Evolutionary conservation across 2,888 invertebrate species (phyloP).

Genomic region (Tiliacea citrago): DNA sequence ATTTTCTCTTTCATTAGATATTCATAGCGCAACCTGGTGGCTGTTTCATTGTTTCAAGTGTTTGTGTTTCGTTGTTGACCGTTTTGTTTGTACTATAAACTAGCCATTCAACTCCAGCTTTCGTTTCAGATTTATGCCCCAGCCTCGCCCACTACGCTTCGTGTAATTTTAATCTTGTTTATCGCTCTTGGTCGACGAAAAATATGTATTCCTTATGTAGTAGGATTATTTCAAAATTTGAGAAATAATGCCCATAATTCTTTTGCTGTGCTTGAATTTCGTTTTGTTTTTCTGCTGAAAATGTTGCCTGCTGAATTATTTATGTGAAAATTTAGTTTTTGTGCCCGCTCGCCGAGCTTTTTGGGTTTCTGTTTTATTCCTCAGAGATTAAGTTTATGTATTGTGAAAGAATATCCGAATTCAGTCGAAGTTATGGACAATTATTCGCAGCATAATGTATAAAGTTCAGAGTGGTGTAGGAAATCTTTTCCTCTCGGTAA

Average conservation of each 20-base stretch:
- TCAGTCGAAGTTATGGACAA: slow-evolving; percentile 39
- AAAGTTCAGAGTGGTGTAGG: slow-evolving; percentile 21
- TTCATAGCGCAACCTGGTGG: slow-evolving; percentile 61
- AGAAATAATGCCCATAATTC: slow-evolving; percentile 65
- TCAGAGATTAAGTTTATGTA: slow-evolving; percentile 42
- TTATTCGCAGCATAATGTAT: slow-evolving; percentile 43
- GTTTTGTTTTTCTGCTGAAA: slow-evolving; percentile 47
- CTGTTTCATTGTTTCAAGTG: slow-evolving; percentile 66
- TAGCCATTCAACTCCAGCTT: slow-evolving; percentile 70
- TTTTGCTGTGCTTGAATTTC: slow-evolving; percentile 45
- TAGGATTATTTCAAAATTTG: slow-evolving; percentile 64
- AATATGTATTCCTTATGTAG: slow-evolving; percentile 66
- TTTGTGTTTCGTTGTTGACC: slow-evolving; percentile 65
- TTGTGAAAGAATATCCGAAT: slow-evolving; percentile 45
- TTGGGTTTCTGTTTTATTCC: slow-evolving; percentile 30
- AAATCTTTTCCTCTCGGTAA: slow-evolving; percentile 32
- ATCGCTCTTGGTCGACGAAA: slow-evolving; percentile 70
- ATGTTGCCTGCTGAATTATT: slow-evolving; percentile 58
- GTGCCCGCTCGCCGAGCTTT: slow-evolving; percentile 11
- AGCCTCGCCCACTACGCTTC: slow-evolving; percentile 70
- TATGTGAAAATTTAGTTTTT: slow-evolving; percentile 50
- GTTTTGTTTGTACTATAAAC: slow-evolving; percentile 69
- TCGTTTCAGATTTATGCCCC: slow-evolving; percentile 74
- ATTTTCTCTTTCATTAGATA: slow-evolving; percentile 67
- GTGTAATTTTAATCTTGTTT: slow-evolving; percentile 85